phyloP scores from a whole-genome alignment of 2,797 vertebrate species.

The Callimico goeldii region DNA sequence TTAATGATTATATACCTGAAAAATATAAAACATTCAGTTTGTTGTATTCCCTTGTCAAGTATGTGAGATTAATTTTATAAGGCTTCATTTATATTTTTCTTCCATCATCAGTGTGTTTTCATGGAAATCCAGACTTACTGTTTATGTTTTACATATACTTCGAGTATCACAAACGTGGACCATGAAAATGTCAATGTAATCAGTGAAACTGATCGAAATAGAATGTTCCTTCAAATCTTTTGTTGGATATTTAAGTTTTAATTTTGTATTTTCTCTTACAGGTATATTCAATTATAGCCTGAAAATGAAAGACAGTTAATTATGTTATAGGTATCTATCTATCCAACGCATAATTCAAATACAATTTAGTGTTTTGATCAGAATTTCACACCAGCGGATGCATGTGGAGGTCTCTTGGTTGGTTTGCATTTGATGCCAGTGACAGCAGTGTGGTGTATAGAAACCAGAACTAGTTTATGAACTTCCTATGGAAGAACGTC shows the following conservation, averaged over 20 bases:
- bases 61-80: background rate
- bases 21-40: background rate
- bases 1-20: background rate
- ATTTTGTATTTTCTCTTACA: background rate
- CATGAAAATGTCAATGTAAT: background rate
- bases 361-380: background rate
- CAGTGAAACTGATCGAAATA: background rate
- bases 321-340: background rate
- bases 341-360: background rate
- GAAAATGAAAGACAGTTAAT: background rate
- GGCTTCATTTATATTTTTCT: background rate
- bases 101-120: background rate
- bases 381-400: background rate
- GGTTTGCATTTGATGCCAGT: background rate
- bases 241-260: background rate
- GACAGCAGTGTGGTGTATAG: accelerated
- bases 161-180: background rate
- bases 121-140: background rate
- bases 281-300: background rate
- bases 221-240: background rate
- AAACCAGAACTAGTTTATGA: accelerated
- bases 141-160: background rate
- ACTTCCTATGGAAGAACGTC: background rate
- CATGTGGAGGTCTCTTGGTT: too few species aligned
- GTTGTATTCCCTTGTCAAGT: background rate